Percentiles rank a stretch among this genome's conserved stretches.
Evolutionary conservation across 1,140 invertebrate species (phyloP).

Genomic region (Hylaeus anthracinus): DNA sequence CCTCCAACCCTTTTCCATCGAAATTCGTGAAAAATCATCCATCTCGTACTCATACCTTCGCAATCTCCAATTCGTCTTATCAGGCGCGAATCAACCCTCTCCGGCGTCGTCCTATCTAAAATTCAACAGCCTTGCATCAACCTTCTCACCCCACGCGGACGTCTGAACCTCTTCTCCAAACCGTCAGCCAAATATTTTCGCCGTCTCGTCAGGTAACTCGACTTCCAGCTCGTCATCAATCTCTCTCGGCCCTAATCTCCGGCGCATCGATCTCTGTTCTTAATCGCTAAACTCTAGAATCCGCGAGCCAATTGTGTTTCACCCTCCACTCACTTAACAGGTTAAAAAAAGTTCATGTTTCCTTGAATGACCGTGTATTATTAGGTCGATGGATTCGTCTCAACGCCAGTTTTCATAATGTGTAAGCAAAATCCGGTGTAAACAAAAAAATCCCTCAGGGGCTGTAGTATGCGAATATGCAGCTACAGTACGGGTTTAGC

Average conservation of each 20-base stretch:
- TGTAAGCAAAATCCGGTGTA: too few relatives aligned
- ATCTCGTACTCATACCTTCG: background rate
- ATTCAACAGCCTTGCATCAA: background rate
- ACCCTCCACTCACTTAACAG: conserved; percentile 23
- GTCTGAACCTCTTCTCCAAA: too few relatives aligned
- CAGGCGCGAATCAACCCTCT: background rate
- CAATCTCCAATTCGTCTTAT: conserved; percentile 6
- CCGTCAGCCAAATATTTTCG: conserved; percentile 4
- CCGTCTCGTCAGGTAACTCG: background rate
- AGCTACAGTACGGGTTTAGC: too few relatives aligned
- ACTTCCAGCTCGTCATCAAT: conserved; percentile 3
- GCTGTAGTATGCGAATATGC: too few relatives aligned
- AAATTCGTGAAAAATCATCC: background rate
- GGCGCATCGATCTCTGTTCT: background rate
- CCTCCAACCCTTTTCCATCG: background rate
- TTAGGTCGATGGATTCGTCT: too few relatives aligned
- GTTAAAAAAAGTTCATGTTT: too few relatives aligned
- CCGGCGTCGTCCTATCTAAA: background rate
- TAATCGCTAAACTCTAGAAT: conserved; percentile 2
- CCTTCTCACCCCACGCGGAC: background rate
- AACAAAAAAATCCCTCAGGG: too few relatives aligned
- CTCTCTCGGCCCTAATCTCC: background rate
- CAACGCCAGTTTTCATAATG: too few relatives aligned
- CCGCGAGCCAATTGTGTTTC: background rate
- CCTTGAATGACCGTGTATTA: too few relatives aligned